A percentile compares a stretch with the other conserved stretches of the same genome.
Conservation (phyloP, 2,888 invertebrate species). For the Himalopsyche japonica region DNA sequence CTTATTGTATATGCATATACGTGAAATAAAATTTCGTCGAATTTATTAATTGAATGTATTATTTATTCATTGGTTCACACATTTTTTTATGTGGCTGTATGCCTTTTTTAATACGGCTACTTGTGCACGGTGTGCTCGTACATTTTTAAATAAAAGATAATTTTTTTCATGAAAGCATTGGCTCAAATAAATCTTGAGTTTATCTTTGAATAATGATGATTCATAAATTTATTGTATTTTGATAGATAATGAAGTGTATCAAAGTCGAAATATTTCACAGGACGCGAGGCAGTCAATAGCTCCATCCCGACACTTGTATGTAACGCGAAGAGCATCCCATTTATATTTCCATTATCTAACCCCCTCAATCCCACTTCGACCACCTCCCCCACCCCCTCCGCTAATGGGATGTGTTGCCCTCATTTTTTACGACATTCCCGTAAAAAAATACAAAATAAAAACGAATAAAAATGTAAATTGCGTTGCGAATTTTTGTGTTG, state of each 20-base stretch:
- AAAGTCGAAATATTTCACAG: neutral
- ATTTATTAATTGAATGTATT: too few species aligned
- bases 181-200: neutral
- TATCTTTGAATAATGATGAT: neutral
- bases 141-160: too few species aligned
- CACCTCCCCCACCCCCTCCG: slow-evolving; percentile 21
- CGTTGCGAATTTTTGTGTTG: slow-evolving; percentile 42
- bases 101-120: too few species aligned
- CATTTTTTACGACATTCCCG: slow-evolving; percentile 42
- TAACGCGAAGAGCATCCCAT: slow-evolving; percentile 34
- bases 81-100: too few species aligned
- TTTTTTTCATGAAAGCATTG: neutral
- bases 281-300: slow-evolving; percentile 21
- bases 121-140: too few species aligned
- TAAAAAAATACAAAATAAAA: slow-evolving; percentile 42
- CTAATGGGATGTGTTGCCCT: slow-evolving; percentile 42
- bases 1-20: too few species aligned
- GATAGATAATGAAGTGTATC: neutral
- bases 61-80: too few species aligned
- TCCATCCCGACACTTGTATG: slow-evolving; percentile 21
- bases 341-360: slow-evolving; percentile 40
- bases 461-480: slow-evolving; percentile 42
- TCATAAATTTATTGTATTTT: neutral
- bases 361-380: slow-evolving; percentile 7
- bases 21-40: too few species aligned